Percentiles rank a stretch among this genome's conserved stretches.
Evolutionary conservation across 2,113 vertebrate species (phyloP).

Genomic region (Pseudorectes ferrugineus): DNA sequence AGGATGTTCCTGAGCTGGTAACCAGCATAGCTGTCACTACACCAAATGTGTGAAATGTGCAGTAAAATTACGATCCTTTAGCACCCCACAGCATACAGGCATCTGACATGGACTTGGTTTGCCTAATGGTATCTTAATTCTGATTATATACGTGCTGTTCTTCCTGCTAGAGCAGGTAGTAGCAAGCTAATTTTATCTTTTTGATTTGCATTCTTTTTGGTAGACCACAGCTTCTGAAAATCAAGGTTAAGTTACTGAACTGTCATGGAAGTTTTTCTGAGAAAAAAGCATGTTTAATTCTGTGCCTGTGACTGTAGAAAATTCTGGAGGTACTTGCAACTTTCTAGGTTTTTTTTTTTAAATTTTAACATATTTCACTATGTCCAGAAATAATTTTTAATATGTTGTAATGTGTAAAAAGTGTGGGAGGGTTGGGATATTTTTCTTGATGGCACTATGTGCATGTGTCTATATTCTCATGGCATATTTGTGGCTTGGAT

Average conservation of each 20-base stretch:
- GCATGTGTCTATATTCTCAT: conserved; percentile 42
- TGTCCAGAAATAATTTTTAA: conserved; percentile 47
- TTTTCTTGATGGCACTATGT: conserved; percentile 42
- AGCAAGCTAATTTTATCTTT: neutral
- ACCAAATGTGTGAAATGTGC: neutral
- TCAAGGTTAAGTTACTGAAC: neutral
- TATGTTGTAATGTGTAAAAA: conserved; percentile 52
- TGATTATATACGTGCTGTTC: neutral
- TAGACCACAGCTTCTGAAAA: neutral
- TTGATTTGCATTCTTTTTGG: neutral
- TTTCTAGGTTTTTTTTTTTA: neutral
- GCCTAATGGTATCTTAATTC: neutral
- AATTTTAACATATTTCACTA: conserved; percentile 5
- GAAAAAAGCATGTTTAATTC: neutral
- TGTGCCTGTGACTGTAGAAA: neutral
- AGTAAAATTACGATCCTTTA: neutral
- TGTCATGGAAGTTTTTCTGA: neutral
- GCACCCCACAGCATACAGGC: accelerated
- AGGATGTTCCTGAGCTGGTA: neutral
- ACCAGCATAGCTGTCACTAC: neutral
- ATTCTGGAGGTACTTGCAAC: neutral
- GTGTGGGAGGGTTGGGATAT: conserved; percentile 50
- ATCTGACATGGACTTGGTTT: neutral
- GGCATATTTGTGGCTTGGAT: conserved; percentile 56
- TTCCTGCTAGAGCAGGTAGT: neutral